These are phyloP conservation scores for Scomber scombrus DNA, from an alignment of 2,113 vertebrate species.

Conservation along the genomic window DNA sequence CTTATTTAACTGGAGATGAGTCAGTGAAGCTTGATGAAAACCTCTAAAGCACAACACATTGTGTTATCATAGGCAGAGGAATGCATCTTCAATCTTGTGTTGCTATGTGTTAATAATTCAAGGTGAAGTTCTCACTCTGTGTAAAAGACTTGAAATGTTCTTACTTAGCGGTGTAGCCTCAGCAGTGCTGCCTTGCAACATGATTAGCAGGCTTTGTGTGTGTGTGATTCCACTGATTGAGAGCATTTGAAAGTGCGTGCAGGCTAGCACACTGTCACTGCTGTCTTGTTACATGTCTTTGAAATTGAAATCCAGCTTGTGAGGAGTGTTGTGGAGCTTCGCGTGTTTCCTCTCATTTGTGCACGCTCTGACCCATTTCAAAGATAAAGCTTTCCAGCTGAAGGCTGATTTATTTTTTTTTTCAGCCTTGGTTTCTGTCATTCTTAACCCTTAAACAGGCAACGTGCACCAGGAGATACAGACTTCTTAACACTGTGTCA, in stretches of 20 bases:
- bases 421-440: conserved; percentile 9
- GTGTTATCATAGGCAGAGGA: not conserved
- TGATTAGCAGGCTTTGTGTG: not conserved
- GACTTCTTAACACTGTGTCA: no score
- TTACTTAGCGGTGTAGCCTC: not conserved
- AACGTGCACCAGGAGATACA: no score
- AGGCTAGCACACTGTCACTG: not conserved
- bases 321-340: not conserved
- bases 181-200: not conserved
- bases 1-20: no score
- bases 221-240: not conserved
- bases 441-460: not conserved
- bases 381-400: conserved; percentile 29
- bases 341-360: not conserved
- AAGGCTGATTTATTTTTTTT: not conserved
- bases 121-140: not conserved
- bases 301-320: not conserved
- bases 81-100: not conserved
- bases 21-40: not conserved
- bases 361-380: conserved; percentile 14
- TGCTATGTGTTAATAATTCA: not conserved
- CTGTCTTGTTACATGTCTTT: not conserved
- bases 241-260: not conserved
- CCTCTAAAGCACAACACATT: not conserved
- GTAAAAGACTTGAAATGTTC: not conserved